Percentiles rank a stretch among this genome's conserved stretches.
Evolutionary conservation across 2,888 invertebrate species (phyloP).

Genomic region (Chelonus formosanus): DNA sequence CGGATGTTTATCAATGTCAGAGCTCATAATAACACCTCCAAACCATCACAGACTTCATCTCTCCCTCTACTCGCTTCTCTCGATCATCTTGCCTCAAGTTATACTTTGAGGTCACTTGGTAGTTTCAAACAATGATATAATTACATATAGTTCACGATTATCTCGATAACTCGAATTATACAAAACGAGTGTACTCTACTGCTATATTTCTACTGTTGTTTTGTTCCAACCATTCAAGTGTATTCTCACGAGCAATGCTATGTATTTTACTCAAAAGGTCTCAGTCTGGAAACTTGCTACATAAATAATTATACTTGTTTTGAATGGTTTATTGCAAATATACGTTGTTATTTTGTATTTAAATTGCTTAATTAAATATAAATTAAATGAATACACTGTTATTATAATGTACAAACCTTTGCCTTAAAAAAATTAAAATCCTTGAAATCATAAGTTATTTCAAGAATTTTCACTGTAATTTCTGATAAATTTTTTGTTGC

Average conservation of each 20-base stretch:
- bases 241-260: constrained; percentile 3
- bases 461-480: no score
- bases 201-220: constrained; percentile 18
- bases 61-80: background rate
- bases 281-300: no score
- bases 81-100: constrained; percentile 19
- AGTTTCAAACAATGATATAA: constrained; percentile 63
- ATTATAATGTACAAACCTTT: no score
- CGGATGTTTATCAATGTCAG: constrained; percentile 59
- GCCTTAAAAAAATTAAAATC: no score
- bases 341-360: no score
- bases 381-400: no score
- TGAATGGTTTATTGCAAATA: no score
- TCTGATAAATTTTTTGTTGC: no score
- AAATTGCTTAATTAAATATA: no score
- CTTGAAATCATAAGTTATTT: no score
- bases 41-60: constrained; percentile 4
- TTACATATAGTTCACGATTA: constrained; percentile 57
- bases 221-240: background rate
- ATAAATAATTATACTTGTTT: no score
- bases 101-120: constrained; percentile 46
- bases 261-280: no score
- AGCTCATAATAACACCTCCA: constrained; percentile 56
- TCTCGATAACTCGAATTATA: constrained; percentile 58
- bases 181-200: constrained; percentile 39